A percentile compares a stretch with the other conserved stretches of the same genome.
phyloP scores from a whole-genome alignment of 2,113 vertebrate species.

The Sebastes schlegelii region DNA sequence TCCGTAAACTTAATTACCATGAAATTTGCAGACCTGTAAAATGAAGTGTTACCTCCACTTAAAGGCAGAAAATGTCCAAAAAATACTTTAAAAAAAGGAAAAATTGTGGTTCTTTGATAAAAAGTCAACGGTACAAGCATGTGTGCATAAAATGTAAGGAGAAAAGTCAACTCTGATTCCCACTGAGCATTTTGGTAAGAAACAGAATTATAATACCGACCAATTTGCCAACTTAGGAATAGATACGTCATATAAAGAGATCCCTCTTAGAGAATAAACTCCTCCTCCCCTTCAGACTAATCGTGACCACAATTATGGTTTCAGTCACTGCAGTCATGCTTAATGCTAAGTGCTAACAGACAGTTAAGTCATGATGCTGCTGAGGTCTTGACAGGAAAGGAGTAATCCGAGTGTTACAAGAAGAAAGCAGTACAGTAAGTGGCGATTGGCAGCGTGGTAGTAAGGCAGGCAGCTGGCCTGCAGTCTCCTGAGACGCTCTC shows the following conservation, averaged over 20 bases:
- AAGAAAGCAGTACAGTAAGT: conserved; percentile 54
- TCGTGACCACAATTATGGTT: conserved; percentile 4
- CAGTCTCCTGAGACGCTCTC: conserved; percentile 71
- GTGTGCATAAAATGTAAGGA: neutral
- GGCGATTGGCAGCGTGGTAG: conserved; percentile 45
- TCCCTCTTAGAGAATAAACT: neutral
- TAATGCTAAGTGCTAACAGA: neutral
- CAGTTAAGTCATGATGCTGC: conserved; percentile 7
- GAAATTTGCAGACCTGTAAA: no score
- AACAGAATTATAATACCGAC: neutral
- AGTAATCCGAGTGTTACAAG: conserved; percentile 40
- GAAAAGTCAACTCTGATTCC: neutral
- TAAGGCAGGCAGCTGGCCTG: conserved; percentile 63
- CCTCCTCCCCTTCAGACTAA: neutral
- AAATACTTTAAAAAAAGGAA: neutral
- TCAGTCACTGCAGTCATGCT: neutral
- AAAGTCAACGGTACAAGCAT: neutral
- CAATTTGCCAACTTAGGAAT: neutral
- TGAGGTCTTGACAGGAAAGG: conserved; percentile 35
- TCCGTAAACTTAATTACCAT: no score
- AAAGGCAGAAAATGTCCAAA: neutral
- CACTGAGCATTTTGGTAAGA: neutral
- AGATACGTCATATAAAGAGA: neutral
- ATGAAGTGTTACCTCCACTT: neutral
- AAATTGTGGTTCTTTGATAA: neutral